Percentiles rank a stretch among this genome's conserved stretches.
Evolutionary conservation across 2,888 invertebrate species (phyloP).

Genomic region (Coenonympha glycerion): DNA sequence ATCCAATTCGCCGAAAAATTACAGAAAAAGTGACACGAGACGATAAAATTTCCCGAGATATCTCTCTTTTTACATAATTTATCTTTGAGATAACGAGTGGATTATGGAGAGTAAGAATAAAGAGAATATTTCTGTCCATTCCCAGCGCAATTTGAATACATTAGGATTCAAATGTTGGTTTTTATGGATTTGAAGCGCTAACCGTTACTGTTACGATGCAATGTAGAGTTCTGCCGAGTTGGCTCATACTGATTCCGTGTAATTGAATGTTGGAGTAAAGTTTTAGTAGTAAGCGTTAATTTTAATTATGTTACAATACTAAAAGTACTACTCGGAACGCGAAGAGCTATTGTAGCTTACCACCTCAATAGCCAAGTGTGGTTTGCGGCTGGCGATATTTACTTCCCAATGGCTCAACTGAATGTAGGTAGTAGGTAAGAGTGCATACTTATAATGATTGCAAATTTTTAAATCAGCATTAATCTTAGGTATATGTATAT

Average conservation of each 20-base stretch:
- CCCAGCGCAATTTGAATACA: conserved; percentile 51
- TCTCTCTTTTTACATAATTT: conserved; percentile 39
- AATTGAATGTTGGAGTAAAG: not conserved
- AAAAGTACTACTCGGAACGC: too few relatives aligned
- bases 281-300: too few relatives aligned
- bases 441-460: too few relatives aligned
- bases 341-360: too few relatives aligned
- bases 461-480: too few relatives aligned
- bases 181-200: conserved; percentile 27
- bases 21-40: conserved; percentile 1
- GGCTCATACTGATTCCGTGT: not conserved
- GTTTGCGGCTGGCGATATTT: too few relatives aligned
- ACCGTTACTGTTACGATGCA: conserved; percentile 18
- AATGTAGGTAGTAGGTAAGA: too few relatives aligned
- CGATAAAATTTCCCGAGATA: conserved; percentile 31
- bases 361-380: too few relatives aligned
- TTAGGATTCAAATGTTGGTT: conserved; percentile 44
- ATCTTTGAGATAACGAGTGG: conserved; percentile 45
- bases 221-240: conserved; percentile 7
- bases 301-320: too few relatives aligned
- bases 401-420: too few relatives aligned
- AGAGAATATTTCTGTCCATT: conserved; percentile 42
- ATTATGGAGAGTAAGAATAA: conserved; percentile 41
- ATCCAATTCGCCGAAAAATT: conserved; percentile 4
- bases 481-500: too few relatives aligned